Base-by-base conservation (phyloP, 2,797 vertebrate genomes). In the Sphaeramia orbicularis region DNA sequence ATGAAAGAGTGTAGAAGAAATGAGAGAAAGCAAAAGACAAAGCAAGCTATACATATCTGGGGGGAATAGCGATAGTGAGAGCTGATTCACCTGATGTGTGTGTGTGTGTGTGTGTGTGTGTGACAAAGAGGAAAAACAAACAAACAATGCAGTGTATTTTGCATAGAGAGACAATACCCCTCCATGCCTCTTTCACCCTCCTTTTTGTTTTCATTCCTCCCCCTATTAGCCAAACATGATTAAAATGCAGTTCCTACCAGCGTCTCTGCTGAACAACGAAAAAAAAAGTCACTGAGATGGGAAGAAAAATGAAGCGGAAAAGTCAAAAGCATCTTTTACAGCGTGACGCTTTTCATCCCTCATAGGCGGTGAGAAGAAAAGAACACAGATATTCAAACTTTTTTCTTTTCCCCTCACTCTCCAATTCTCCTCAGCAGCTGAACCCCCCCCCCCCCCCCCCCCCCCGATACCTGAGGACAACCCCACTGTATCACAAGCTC, bases 151-250 rank as follows among this genome's bases (percentile, higher is more conserved):
- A 69, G 63, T 74, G 67, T 65, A 52, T 83, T 90, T 91, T 91
- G 86, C 85, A 87, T 72, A 87, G 81, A 75, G 78, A 90, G 75
- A 94, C 89, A 93, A 91, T 88, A 84, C 65, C 70, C 68, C 65
- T 78, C 71, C 84, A 74, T 87, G 78, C 74, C 78, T 85, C 83
- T 82, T 90, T 90, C 78, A 88, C 84, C 87, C 75, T 85, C 83
- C 74, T 82, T 85, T 83, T 90, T 72, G 71, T 89, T 81, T 83
- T 76, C 59, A 79, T 80, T 85, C 84, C 81, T 80, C 76, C 81
- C 85, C 85, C 88, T 90, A 93, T 93, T 94, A 93, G 87, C 85
- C 82, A 92, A 92, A 93, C 90, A 89, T 91, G 92, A 94, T 93
- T 94, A 93, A 94, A 93, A 93, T 93, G 91, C 92, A 90, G 85